Base-by-base conservation (phyloP, 2,888 invertebrate genomes). In the Girardia tigrina region DNA sequence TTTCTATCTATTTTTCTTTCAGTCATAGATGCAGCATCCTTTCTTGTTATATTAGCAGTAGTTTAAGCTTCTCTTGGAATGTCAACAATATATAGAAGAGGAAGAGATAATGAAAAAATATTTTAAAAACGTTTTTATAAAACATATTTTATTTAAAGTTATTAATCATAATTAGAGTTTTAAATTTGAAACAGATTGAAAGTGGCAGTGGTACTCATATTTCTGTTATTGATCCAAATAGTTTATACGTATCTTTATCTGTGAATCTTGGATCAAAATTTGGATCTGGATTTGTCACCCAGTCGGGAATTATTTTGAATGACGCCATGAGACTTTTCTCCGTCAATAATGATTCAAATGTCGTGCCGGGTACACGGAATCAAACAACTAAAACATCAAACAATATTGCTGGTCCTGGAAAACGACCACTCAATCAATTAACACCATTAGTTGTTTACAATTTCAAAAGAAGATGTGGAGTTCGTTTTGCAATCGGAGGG, bases 201-300 rank as follows among this genome's bases (percentile, higher is more conserved):
- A 16, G 23, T 20, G 56, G 56, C n/a, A 56, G 73, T 28, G 73
- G 28, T n/a, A 42, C 29, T 29, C 28, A 29, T 14, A 27, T 72
- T 72, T 28, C 36, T n/a, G 26, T 29, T n/a, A 72, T 72, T 14
- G 73, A 72, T 29, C 23, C 73, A n/a, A 72, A 72, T 23, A 72
- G 36, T 36, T 20, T 36, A 20, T 26, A 29, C 16, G 73, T 72
- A 12, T 72, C 73, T 36, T 26, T 72, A 26, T 14, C 73, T 4
- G 36, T 72, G 2, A 72, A 23, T 29, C 29, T 72, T 26, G 36
- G 29, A 23, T 72, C 73, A 8, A 23, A 28, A 26, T 72, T 29
- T n/a, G 73, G 73, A 26, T 72, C 73, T 14, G 73, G 73, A 29
- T 16, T 72, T 14, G 73, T 26, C 20, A 72, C 73, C 12, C 12